These are phyloP conservation scores for Catharus ustulatus DNA, from an alignment of 2,797 vertebrate species.

Conservation along the genomic window DNA sequence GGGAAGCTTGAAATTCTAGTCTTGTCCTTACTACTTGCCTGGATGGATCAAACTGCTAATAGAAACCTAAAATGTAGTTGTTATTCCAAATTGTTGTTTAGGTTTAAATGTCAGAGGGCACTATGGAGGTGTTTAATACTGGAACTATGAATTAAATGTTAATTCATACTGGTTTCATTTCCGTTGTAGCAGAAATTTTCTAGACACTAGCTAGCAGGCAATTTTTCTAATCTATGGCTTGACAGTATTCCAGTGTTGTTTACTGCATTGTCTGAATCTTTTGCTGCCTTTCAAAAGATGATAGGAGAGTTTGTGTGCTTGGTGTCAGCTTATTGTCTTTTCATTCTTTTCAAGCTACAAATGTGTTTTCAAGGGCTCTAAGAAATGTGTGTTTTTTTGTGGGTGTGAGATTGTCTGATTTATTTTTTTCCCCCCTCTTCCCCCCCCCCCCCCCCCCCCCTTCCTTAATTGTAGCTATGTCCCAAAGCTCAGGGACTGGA, in stretches of 20 bases:
- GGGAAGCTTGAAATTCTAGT: neutral
- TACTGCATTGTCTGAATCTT: neutral
- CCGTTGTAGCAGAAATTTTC: neutral
- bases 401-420: neutral
- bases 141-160: neutral
- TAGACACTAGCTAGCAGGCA: neutral
- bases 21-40: neutral
- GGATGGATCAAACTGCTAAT: neutral
- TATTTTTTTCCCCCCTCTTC: rapidly evolving
- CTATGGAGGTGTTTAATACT: neutral
- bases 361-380: neutral
- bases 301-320: neutral
- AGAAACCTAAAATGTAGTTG: neutral
- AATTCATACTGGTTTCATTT: neutral
- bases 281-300: neutral
- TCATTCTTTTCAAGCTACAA: neutral
- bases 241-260: neutral
- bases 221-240: neutral
- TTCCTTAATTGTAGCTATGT: neutral
- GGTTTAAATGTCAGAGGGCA: neutral
- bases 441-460: no score
- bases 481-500: neutral
- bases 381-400: neutral
- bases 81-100: neutral
- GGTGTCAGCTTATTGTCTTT: neutral